Evolutionary conservation across 2,113 vertebrate genomes (phyloP).

Genomic region (Galeopterus variegatus): DNA sequence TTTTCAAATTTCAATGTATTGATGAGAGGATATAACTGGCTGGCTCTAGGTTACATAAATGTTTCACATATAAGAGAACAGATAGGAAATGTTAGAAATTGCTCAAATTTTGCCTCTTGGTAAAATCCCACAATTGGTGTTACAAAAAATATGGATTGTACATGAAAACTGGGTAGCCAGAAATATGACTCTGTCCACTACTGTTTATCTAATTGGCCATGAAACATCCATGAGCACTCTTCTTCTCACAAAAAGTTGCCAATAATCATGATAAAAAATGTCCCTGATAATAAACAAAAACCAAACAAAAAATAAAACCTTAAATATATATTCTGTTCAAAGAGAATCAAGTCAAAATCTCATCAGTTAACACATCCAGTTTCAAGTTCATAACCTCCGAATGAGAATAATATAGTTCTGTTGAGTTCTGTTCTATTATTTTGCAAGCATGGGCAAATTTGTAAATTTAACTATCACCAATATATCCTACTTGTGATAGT

Average conservation of each 20-base stretch:
- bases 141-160: not conserved
- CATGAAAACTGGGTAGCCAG: not conserved
- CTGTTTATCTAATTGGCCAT: not conserved
- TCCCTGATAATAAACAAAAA: no score
- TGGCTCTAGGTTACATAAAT: not conserved
- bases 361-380: not conserved
- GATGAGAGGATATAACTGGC: not conserved
- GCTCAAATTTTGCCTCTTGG: not conserved
- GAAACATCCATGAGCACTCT: not conserved
- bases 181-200: not conserved
- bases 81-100: not conserved
- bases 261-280: not conserved
- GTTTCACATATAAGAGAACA: not conserved
- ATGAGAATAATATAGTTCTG: not conserved
- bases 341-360: not conserved
- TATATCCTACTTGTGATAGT: not conserved
- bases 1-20: not conserved
- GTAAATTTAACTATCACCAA: not conserved
- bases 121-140: not conserved
- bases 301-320: not conserved
- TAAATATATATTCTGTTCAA: not conserved
- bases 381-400: not conserved
- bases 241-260: not conserved
- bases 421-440: not conserved
- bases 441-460: not conserved